phyloP scores from a whole-genome alignment of 64 coral and sea anemone genomes.

The Montipora sp. region DNA sequence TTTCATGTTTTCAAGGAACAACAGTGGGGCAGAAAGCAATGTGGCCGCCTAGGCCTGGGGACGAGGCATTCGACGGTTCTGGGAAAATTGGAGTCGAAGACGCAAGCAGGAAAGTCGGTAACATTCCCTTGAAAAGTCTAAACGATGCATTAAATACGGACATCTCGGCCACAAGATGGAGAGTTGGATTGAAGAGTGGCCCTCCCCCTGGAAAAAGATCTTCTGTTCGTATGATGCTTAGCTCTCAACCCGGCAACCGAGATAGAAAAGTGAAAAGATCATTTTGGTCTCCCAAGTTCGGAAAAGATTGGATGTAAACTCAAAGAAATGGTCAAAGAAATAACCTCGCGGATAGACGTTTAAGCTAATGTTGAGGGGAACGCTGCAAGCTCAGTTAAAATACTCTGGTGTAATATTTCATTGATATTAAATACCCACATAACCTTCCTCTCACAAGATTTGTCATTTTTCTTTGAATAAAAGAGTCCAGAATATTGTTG shows the following conservation, averaged over 20 bases:
- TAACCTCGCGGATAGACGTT: neutral
- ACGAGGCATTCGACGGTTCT: neutral
- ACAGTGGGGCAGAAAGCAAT: neutral
- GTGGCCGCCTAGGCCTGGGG: conserved; percentile 39
- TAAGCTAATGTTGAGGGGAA: neutral
- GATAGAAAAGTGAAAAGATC: neutral
- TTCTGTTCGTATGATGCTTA: neutral
- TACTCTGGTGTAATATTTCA: neutral
- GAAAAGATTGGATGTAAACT: neutral
- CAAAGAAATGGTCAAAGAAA: neutral
- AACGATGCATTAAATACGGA: neutral
- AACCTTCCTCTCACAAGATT: neutral
- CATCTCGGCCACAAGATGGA: neutral
- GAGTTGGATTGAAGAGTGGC: neutral
- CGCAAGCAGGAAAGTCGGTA: neutral
- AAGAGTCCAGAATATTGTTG: neutral
- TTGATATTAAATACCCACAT: conserved; percentile 1
- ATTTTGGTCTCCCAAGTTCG: neutral
- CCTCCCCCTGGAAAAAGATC: neutral
- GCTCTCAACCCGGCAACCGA: neutral
- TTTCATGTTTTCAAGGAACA: neutral
- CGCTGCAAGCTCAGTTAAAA: neutral
- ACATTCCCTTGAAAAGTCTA: neutral
- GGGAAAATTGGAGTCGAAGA: neutral
- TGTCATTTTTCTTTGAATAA: neutral